Evolutionary conservation across 2,888 invertebrate species (phyloP).

Genomic region (Eucriotettix oculatus): DNA sequence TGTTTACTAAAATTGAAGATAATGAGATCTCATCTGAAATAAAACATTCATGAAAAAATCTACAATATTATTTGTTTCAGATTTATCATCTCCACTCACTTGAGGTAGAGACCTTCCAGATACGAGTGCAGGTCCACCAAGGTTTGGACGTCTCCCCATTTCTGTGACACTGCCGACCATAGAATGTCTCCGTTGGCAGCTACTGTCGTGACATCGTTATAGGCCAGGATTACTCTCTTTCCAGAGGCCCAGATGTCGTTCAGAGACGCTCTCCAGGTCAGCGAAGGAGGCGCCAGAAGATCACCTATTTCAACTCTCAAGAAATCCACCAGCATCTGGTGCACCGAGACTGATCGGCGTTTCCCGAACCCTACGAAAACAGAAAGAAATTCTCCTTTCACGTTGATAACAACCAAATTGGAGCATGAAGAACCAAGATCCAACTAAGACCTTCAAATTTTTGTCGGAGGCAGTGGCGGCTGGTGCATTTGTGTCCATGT

Average conservation of each 20-base stretch:
- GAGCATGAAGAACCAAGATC: background rate
- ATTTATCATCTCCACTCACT: background rate
- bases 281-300: slow-evolving; percentile 22
- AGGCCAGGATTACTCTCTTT: slow-evolving; percentile 34
- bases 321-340: slow-evolving; percentile 24
- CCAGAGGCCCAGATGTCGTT: slow-evolving; percentile 32
- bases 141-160: slow-evolving; percentile 48
- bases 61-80: too few species aligned
- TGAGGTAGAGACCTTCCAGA: slow-evolving; percentile 21
- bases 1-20: too few species aligned
- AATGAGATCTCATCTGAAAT: too few species aligned
- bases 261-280: slow-evolving; percentile 29
- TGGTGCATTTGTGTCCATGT: too few species aligned
- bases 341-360: slow-evolving; percentile 16
- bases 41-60: too few species aligned
- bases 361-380: slow-evolving; percentile 25
- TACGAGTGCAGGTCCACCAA: slow-evolving; percentile 33
- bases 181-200: slow-evolving; percentile 17
- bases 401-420: background rate
- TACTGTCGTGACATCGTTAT: slow-evolving; percentile 20
- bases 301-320: slow-evolving; percentile 23
- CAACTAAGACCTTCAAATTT: too few species aligned
- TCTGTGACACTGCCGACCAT: slow-evolving; percentile 41
- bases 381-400: too few species aligned
- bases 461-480: too few species aligned